Conservation (phyloP, 2,797 vertebrate genomes). For the Chrysocyon brachyurus region DNA sequence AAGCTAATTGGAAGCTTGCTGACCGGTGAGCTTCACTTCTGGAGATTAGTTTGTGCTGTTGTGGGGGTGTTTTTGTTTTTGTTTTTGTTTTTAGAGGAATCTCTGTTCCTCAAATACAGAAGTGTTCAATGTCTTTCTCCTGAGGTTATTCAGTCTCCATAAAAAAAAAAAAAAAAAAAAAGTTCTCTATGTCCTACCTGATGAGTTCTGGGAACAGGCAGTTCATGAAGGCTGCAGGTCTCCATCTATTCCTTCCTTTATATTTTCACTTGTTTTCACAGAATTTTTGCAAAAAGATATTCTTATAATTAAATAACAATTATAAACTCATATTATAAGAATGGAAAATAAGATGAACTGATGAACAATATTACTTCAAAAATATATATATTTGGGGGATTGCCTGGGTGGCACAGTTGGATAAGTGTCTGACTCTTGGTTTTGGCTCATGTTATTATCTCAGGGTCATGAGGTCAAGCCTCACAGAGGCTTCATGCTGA, state of each 20-base stretch:
- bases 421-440: background rate
- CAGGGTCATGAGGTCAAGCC: background rate
- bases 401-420: background rate
- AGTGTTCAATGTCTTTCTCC: background rate
- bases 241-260: background rate
- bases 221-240: background rate
- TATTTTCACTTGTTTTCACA: background rate
- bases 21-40: background rate
- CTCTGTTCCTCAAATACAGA: background rate
- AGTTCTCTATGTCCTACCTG: background rate
- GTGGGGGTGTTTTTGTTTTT: too few species aligned
- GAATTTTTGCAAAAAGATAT: background rate
- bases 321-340: background rate
- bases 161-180: slow-evolving; percentile 9
- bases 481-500: background rate
- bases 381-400: background rate
- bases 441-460: background rate
- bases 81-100: background rate
- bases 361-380: background rate
- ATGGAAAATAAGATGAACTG: background rate
- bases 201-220: background rate
- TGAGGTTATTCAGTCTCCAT: background rate
- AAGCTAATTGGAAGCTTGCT: background rate
- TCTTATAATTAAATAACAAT: background rate
- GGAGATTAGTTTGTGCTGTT: background rate